Evolutionary conservation across 2,888 invertebrate genomes (phyloP), one percentile per base, ranked within the genome.

Genomic region (Nomada flava): DNA sequence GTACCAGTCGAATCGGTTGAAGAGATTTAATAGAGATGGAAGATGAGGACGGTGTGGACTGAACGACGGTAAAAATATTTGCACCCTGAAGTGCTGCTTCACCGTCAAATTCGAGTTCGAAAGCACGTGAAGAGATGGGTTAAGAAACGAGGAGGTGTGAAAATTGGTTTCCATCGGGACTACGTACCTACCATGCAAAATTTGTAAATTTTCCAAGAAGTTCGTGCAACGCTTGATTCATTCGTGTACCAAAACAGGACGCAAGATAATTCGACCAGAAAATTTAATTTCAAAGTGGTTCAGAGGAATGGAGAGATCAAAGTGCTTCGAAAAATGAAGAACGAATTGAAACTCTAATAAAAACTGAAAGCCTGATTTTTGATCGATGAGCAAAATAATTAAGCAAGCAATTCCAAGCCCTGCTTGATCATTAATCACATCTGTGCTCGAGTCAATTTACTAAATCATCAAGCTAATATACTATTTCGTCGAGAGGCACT

Each of bases 241-340:
- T 42, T 18, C 26, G n/a, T 2, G n/a, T 47, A 15, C 47, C 15
- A 47, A 1, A 64, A 60, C 53, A 2, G 20, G 7, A 23, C 15
- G 29, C 57, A n/a, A 2, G 36, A 69, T 63, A 55, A 76, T 79
- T 70, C 59, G 52, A 60, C 2, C 36, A 53, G 70, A 76, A 79
- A 76, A 79, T 76, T 29, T 65, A 60, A 69, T 79, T 69, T 52
- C 57, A 10, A 68, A 18, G n/a, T 15, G 20, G n/a, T 36, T n/a
- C 26, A 13, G 18, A 20, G n/a, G 29, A n/a, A 26, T 64, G 2
- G 1, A 13, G 23, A 59, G 65, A 59, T 63, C 44, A 53, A 10
- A n/a, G 2, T 53, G 7, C n/a, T 9, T 5, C 53, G 20, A 20
- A 20, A 20, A 2, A 13, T 47, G 47, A 47, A 47, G 15, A 47